Evolutionary conservation across 2,888 invertebrate genomes (phyloP), one percentile per base, ranked within the genome.

Genomic region (Drosophila algonquin): DNA sequence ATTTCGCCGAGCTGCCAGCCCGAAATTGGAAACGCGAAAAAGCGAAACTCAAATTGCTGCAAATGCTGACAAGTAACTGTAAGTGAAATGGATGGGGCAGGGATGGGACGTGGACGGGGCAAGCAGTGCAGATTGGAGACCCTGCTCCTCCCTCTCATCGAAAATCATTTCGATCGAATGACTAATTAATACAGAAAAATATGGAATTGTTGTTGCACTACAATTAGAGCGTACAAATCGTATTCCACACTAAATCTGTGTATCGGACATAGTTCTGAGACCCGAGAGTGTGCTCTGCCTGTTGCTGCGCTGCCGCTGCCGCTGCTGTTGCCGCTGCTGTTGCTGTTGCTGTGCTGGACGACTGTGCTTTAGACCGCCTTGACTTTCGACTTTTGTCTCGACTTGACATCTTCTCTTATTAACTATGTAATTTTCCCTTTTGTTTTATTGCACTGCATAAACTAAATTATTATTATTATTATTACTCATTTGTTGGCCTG

Each of bases 371-470:
- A 46, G 67, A 46, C 69, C 64, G 63, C 76, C 76, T 76, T 76
- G 76, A 76, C 76, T 73, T 73, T 86, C 78, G 83, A 83, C 83
- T 87, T 85, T 83, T 88, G 88, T 75, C 85, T 82, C 71, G 70
- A 70, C 81, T 84, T 83, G 83, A 83, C 88, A 88, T 88, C 81
- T 83, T 73, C 69, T 71, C 83, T 72, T 78, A 82, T 69, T 75
- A 63, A 75, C 72, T 73, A 62, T 77, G 68, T 80, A 70, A 70
- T 77, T 77, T 45, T 63, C 45, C 58, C 53, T 70, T 61, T 79
- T 55, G 68, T 67, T 69, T 71, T 73, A 71, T 77, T 73, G 70
- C 73, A 80, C 63, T 76, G 73, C 76, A 71, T 85, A 77, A 74
- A 85, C 74, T 85, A 74, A 85, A 14, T 40, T n/a, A 75, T 77